Base-by-base conservation (phyloP, 2,888 invertebrate species). In the Cyaniris semiargus region DNA sequence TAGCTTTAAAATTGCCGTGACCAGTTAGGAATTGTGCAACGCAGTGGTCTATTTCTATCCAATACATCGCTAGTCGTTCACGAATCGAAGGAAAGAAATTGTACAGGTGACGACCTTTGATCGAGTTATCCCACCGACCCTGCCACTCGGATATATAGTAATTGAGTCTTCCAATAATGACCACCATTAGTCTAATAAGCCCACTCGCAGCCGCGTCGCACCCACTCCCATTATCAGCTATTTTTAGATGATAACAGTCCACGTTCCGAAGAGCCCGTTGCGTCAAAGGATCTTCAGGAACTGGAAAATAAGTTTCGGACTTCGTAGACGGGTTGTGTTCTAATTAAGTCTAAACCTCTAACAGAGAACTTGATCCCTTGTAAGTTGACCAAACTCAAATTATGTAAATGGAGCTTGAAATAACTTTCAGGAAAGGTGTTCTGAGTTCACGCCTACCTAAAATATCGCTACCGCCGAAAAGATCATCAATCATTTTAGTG, bases 231-330 rank as follows among this genome's bases (percentile, higher is more conserved):
- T 66, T 66, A 66, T 66, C 66, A 66, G 31, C 66, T 66, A 66
- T 66, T 66, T 66, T 66, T 66, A 66, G 66, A 66, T 31, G 66
- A 27, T 66, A 66, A 66, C 27, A 66, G 66, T 66, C 60, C 60
- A 60, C 27, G 66, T 27, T 66, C 66, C 27, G 21, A 27, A 5
- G 60, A 60, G 60, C 23, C 4, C 8, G 23, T 15, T 31, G 66
- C 27, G 66, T 27, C 31, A 66, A 60, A 10, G 23, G 6, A 27
- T 23, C 60, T 13, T 27, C 31, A 4, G 15, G 3, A 5, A 66
- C 5, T 18, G 53, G 5, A 53, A 53, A 53, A 53, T 53, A 53
- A 53, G 8, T 38, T 38, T 38, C 13, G 3, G 3, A 1, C 15
- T 31, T 27, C 27, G 66, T 15, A 23, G 13, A 58, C 21, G n/a